A percentile compares a stretch with the other conserved stretches of the same genome.
phyloP scores from a whole-genome alignment of 2,113 vertebrate genomes.

The Callopanchax toddi region DNA sequence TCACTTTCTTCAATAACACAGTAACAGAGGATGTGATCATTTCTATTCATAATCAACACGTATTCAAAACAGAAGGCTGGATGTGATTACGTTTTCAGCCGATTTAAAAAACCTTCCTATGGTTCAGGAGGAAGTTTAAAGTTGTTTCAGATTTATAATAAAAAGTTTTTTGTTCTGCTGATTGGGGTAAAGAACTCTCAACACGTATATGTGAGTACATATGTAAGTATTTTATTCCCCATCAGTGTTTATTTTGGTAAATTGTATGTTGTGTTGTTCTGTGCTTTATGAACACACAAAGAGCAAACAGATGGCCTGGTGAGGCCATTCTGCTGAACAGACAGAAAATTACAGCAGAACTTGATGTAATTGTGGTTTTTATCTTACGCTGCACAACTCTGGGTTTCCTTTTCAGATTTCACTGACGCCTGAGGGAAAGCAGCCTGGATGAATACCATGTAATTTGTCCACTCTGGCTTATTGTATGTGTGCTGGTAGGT shows the following conservation, averaged over 20 bases:
- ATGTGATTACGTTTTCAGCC: neutral
- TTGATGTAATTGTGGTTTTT: slow-evolving; percentile 52
- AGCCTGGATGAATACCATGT: slow-evolving; percentile 36
- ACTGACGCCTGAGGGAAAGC: slow-evolving; percentile 24
- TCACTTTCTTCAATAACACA: neutral
- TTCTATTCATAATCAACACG: slow-evolving; percentile 1
- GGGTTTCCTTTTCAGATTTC: slow-evolving; percentile 49
- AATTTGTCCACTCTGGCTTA: slow-evolving; percentile 29
- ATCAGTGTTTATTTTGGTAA: slow-evolving; percentile 25
- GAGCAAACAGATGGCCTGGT: slow-evolving; percentile 53
- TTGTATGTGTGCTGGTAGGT: slow-evolving; percentile 36
- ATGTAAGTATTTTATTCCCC: neutral
- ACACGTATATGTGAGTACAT: neutral
- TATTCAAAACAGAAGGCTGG: slow-evolving; percentile 4
- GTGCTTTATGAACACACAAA: slow-evolving; percentile 42
- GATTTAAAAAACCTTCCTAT: neutral
- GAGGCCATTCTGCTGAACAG: slow-evolving; percentile 51
- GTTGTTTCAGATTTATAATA: neutral
- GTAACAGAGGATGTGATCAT: neutral
- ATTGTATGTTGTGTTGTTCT: slow-evolving; percentile 28
- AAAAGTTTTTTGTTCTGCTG: neutral
- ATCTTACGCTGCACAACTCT: slow-evolving; percentile 37
- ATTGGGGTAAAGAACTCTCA: neutral
- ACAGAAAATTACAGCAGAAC: slow-evolving; percentile 41
- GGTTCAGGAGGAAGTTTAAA: neutral